These are phyloP conservation scores for Hybos culiciformis DNA, from an alignment of 2,888 invertebrate species.

Conservation along the genomic window DNA sequence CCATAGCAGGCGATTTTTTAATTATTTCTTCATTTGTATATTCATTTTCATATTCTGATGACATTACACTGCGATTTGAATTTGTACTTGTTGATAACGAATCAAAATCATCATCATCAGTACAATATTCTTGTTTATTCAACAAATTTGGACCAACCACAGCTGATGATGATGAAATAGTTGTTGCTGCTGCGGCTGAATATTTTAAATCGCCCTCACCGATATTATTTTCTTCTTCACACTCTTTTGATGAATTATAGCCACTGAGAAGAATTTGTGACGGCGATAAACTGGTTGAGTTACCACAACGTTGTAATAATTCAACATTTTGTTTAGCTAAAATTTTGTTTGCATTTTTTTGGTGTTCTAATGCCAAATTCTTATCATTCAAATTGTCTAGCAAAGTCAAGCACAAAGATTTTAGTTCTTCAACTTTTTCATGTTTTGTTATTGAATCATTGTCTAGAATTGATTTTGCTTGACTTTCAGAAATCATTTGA, in stretches of 20 bases:
- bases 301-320: constrained; percentile 52
- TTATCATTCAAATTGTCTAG: constrained; percentile 78
- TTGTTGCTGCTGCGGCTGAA: no score
- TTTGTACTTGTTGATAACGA: constrained; percentile 32
- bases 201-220: no score
- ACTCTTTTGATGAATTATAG: constrained; percentile 37
- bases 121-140: constrained; percentile 25
- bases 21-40: constrained; percentile 14
- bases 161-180: constrained; percentile 23
- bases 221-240: constrained; percentile 33
- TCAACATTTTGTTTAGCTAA: constrained; percentile 69
- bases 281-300: constrained; percentile 36
- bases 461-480: constrained; percentile 42
- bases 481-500: constrained; percentile 64
- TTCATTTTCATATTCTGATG: constrained; percentile 30
- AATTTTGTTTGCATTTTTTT: constrained; percentile 74
- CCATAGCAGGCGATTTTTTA: constrained; percentile 27
- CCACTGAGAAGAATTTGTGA: constrained; percentile 54
- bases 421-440: constrained; percentile 59
- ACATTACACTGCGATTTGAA: constrained; percentile 28
- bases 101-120: constrained; percentile 18
- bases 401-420: constrained; percentile 61
- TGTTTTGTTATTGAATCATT: constrained; percentile 42
- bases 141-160: constrained; percentile 24
- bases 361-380: constrained; percentile 68